A percentile compares a stretch with the other conserved stretches of the same genome.
Conservation (phyloP, 2,797 vertebrate genomes). For the Paguma larvata region DNA sequence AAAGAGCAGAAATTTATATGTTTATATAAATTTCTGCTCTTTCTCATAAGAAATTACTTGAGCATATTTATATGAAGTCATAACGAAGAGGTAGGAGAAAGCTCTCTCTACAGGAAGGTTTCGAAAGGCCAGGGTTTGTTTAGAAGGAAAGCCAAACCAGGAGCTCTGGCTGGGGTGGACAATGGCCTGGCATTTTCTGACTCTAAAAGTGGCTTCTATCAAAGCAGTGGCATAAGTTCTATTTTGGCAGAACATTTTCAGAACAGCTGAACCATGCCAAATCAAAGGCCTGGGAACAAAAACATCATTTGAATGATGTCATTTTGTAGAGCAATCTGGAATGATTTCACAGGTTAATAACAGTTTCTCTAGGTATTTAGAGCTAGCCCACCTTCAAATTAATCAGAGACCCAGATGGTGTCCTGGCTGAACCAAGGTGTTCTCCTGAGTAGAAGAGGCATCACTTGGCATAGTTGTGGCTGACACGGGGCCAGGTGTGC, state of each 20-base stretch:
- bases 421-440: background rate
- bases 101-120: background rate
- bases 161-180: background rate
- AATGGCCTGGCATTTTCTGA: background rate
- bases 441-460: background rate
- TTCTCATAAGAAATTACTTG: conserved; percentile 16
- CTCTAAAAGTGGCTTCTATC: background rate
- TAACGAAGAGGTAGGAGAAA: background rate
- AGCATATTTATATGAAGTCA: background rate
- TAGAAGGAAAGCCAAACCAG: background rate
- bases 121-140: background rate
- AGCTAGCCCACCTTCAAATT: conserved; percentile 31
- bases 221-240: background rate
- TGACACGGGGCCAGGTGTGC: background rate
- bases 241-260: conserved; percentile 25
- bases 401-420: conserved; percentile 20
- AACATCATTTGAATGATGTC: background rate
- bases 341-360: conserved; percentile 34
- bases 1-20: no score
- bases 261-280: background rate
- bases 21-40: background rate
- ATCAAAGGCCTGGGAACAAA: background rate
- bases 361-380: background rate
- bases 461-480: background rate
- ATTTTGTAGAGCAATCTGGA: conserved; percentile 15